Evolutionary conservation across 2,797 vertebrate species (phyloP).

Genomic region (Helicolenus hilgendorfi): DNA sequence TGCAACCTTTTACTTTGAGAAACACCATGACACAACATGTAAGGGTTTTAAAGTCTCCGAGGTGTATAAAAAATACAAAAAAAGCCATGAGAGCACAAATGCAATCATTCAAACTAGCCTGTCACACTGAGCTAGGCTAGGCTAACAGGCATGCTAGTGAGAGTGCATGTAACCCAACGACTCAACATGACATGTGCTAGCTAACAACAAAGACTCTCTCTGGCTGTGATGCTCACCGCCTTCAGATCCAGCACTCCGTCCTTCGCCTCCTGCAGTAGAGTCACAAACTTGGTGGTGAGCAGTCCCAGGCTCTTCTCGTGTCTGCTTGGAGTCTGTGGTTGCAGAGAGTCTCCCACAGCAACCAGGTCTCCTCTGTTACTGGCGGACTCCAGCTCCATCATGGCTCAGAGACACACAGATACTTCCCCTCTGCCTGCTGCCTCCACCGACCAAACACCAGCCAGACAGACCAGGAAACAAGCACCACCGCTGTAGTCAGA

Average conservation of each 20-base stretch:
- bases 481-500: slow-evolving; percentile 46
- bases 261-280: slow-evolving; percentile 97
- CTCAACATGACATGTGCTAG: slow-evolving; percentile 84
- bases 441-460: slow-evolving; percentile 66
- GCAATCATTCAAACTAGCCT: slow-evolving; percentile 59
- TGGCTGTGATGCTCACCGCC: slow-evolving; percentile 89
- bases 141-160: slow-evolving; percentile 76
- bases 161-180: slow-evolving; percentile 57
- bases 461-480: slow-evolving; percentile 70
- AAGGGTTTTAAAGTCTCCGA: background rate
- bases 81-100: background rate
- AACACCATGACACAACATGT: background rate
- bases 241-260: slow-evolving; percentile 98
- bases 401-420: slow-evolving; percentile 35
- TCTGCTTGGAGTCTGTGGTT: slow-evolving; percentile 94
- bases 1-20: background rate
- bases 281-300: slow-evolving; percentile 98
- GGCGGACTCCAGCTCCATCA: slow-evolving; percentile 90
- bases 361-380: slow-evolving; percentile 86
- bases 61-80: background rate
- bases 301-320: slow-evolving; percentile 98
- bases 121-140: slow-evolving; percentile 69
- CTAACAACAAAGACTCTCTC: slow-evolving; percentile 81
- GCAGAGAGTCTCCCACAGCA: slow-evolving; percentile 92
- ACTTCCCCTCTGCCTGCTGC: slow-evolving; percentile 68